Evolutionary conservation across 2,797 vertebrate species (phyloP), one percentile per base, ranked within the genome.

Genomic region (Lithobates pipiens): DNA sequence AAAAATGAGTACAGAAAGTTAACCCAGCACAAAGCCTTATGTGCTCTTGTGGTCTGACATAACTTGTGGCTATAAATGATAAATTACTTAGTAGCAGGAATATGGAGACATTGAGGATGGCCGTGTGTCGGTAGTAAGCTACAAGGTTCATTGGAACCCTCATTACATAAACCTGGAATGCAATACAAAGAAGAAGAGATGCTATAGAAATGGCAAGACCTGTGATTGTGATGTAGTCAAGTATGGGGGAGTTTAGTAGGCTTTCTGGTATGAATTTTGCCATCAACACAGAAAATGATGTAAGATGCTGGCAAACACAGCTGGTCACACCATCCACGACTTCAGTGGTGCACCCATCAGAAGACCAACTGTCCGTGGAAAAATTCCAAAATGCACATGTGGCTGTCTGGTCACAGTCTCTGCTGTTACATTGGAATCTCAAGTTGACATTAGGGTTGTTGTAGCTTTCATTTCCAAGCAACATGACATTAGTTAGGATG

Each of bases 311-410:
- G 70, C 83, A 85, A 23, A 39, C 25, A 18, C 83, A 85, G 10
- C 27, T 46, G 18, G 69, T 46, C 0, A 74, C 39, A 23, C 70
- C 83, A 32, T 73, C 36, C 21, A 6, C 23, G 25, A 67, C 61
- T n/a, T 65, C 57, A 23, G 77, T 80, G 2, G 21, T 67, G 42
- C 83, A 85, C n/a, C 83, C 83, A 2, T 80, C 69, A 27, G 83
- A 80, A 27, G 83, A 85, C 83, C 77, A 85, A 9, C 21, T 75
- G 10, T 32, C 29, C 0, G 39, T 39, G 29, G 70, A 25, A 25
- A 75, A 79, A 50, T 85, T 74, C 83, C 83, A 85, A 46, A 79
- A 85, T 25, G 42, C 83, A 50, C 83, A 85, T 27, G 74, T 68
- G 42, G 77, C 21, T 6, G 70, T 68, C 21, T 29, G 50, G 69